Percentiles rank a stretch among this genome's conserved stretches.
Conservation (phyloP, 2,888 invertebrate species). For the Tinea semifulvella region DNA sequence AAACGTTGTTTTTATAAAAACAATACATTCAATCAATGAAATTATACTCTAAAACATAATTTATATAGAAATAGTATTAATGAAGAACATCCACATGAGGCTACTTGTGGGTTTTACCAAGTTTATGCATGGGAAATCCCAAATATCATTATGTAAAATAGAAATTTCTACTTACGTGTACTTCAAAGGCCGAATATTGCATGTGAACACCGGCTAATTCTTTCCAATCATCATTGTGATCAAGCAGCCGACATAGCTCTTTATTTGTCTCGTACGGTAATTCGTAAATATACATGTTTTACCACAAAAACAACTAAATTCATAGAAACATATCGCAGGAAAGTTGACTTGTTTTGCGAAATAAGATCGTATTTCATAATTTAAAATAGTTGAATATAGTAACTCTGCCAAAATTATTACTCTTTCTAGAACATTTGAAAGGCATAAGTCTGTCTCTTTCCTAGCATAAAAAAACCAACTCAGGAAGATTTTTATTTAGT, state of each 20-base stretch:
- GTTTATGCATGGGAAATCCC: constrained; percentile 32
- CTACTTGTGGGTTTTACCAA: constrained; percentile 6
- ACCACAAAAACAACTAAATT: background rate
- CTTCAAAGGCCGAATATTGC: constrained; percentile 69
- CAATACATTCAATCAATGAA: background rate
- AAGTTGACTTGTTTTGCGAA: too few species aligned
- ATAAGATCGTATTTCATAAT: too few species aligned
- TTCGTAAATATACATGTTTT: constrained; percentile 71
- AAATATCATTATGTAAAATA: constrained; percentile 18
- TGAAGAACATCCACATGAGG: background rate
- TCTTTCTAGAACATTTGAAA: too few species aligned
- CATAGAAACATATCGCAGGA: background rate
- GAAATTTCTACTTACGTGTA: constrained; percentile 50
- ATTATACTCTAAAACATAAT: background rate
- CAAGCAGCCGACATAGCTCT: constrained; percentile 79
- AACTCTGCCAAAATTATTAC: too few species aligned
- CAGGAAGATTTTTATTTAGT: too few species aligned
- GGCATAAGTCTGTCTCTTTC: too few species aligned
- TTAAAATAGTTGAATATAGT: too few species aligned
- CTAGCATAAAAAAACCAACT: too few species aligned
- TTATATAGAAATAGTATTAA: background rate
- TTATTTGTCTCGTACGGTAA: constrained; percentile 75
- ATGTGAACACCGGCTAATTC: constrained; percentile 75
- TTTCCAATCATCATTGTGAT: constrained; percentile 82
- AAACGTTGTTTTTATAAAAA: background rate